phyloP scores from a whole-genome alignment of 2,888 invertebrate genomes.

The Mamestra brassicae region DNA sequence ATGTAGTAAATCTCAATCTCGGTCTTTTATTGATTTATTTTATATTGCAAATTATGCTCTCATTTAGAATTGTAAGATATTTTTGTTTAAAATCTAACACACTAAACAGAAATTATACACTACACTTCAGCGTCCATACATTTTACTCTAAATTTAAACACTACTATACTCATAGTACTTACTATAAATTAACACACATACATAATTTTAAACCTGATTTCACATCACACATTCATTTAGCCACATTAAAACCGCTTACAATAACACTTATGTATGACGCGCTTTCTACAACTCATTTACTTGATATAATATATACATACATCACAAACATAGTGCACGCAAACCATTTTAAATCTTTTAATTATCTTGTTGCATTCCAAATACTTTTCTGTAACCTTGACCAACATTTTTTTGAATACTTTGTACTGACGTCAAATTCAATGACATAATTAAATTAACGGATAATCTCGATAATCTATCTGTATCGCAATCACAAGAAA shows the following conservation, averaged over 20 bases:
- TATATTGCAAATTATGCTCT: no score
- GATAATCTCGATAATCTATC: constrained; percentile 8
- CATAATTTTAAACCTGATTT: neutral
- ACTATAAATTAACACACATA: constrained; percentile 1
- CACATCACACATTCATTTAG: neutral
- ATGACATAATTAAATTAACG: constrained; percentile 13
- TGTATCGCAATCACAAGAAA: constrained; percentile 25
- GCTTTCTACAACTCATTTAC: neutral
- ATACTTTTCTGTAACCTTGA: neutral
- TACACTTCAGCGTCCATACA: neutral
- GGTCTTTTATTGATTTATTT: no score
- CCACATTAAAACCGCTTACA: neutral
- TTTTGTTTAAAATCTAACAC: neutral
- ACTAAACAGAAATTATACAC: constrained; percentile 2
- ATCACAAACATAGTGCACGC: no score
- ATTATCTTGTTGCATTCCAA: neutral
- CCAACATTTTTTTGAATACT: neutral
- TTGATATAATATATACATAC: no score
- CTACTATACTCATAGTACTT: neutral
- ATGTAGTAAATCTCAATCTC: no score
- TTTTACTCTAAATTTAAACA: constrained; percentile 1
- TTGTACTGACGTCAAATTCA: constrained; percentile 8
- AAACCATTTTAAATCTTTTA: no score
- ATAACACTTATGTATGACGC: no score
- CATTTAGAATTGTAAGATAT: no score